These are phyloP conservation scores for Mustelus asterias DNA, from an alignment of 2,113 vertebrate species.

Conservation along the genomic window DNA sequence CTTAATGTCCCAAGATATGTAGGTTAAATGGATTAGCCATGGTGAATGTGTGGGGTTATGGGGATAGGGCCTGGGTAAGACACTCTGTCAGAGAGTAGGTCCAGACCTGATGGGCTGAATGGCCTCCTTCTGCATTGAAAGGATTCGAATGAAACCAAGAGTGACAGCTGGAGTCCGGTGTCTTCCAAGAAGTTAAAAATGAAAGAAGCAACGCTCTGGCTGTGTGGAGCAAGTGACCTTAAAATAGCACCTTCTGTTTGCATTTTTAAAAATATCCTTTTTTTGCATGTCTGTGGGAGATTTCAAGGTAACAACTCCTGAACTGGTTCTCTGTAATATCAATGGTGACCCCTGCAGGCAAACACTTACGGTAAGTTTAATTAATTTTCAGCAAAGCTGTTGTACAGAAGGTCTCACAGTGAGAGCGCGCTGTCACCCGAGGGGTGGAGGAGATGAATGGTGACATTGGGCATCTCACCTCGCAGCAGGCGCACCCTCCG, in stretches of 20 bases:
- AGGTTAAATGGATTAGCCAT: too few relatives aligned
- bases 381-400: slow-evolving; percentile 10
- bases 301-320: background rate
- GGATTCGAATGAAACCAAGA: background rate
- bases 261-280: slow-evolving; percentile 17
- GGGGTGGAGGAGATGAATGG: background rate
- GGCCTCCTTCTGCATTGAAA: too few relatives aligned
- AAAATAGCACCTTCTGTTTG: slow-evolving; percentile 8
- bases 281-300: background rate
- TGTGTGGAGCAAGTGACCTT: background rate
- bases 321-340: background rate
- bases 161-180: background rate
- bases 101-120: too few relatives aligned
- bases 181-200: background rate
- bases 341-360: background rate
- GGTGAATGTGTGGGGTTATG: too few relatives aligned
- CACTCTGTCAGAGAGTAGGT: too few relatives aligned
- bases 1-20: too few relatives aligned
- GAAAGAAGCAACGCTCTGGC: background rate
- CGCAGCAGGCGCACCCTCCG: background rate
- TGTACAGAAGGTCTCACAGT: slow-evolving; percentile 12
- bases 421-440: background rate
- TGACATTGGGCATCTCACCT: background rate
- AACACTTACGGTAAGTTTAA: background rate
- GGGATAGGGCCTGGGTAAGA: too few relatives aligned